A percentile compares a stretch with the other conserved stretches of the same genome.
Evolutionary conservation across 2,888 invertebrate genomes (phyloP).

Genomic region (Ceriagrion tenellum): DNA sequence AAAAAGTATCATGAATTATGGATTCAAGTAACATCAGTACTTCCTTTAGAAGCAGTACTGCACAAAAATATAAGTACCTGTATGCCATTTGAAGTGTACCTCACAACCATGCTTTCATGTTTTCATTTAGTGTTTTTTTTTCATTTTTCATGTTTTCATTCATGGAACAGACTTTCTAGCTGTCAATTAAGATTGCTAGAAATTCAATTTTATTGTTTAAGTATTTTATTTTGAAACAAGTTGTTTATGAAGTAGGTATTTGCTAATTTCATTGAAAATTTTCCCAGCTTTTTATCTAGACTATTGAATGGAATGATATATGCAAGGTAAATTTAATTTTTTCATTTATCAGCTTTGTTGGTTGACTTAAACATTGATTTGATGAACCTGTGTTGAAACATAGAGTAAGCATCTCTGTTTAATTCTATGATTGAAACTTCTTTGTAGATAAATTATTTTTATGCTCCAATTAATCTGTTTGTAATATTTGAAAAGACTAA

Average conservation of each 20-base stretch:
- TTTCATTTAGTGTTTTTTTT: background rate
- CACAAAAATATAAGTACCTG: conserved; percentile 48
- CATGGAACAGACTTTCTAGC: background rate
- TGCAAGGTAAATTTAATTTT: background rate
- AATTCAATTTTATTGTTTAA: background rate
- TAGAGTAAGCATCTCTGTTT: background rate
- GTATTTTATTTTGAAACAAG: background rate
- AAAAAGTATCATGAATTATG: background rate
- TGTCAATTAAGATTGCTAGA: background rate
- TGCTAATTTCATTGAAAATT: background rate
- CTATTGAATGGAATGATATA: background rate
- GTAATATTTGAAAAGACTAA: background rate
- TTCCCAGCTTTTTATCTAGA: background rate
- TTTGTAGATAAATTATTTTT: background rate
- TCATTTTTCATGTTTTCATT: too few species aligned
- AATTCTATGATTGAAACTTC: background rate
- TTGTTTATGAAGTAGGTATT: background rate
- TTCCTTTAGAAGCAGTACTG: conserved; percentile 34
- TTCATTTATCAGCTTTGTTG: background rate
- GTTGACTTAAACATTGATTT: background rate
- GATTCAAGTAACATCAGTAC: conserved; percentile 31
- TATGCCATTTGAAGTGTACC: conserved; percentile 41
- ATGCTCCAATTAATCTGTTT: background rate
- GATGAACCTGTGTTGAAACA: background rate
- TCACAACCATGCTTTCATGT: conserved; percentile 15